A percentile compares a stretch with the other conserved stretches of the same genome.
Conservation (phyloP, 1,140 invertebrate species). For the Leptopilina clavipes region DNA sequence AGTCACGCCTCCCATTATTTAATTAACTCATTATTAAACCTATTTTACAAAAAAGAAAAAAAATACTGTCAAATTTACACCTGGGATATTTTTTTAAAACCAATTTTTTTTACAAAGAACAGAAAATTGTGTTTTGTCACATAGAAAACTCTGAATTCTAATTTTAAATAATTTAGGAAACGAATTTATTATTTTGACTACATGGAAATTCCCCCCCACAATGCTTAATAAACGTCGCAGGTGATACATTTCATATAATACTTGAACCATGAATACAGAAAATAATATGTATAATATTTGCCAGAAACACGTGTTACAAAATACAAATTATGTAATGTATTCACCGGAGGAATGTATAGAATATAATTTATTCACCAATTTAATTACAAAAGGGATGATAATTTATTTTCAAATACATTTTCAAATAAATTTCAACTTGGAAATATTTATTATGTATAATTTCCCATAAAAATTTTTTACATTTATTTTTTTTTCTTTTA, state of each 20-base stretch:
- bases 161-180: too few relatives aligned
- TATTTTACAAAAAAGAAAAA: background rate
- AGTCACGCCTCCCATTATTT: background rate
- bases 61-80: too few relatives aligned
- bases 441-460: background rate
- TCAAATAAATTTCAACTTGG: background rate
- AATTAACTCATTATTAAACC: background rate
- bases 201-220: too few relatives aligned
- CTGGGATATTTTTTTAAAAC: too few relatives aligned
- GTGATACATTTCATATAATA: background rate
- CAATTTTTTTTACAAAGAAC: background rate
- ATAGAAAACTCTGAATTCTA: too few relatives aligned
- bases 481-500: too few relatives aligned
- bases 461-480: too few relatives aligned
- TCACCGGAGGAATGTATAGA: background rate
- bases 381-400: background rate
- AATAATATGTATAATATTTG: constrained; percentile 4
- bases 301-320: background rate
- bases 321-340: background rate
- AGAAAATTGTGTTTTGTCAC: too few relatives aligned
- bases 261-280: background rate
- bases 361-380: background rate
- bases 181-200: too few relatives aligned
- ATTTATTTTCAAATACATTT: background rate
- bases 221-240: too few relatives aligned